Base-by-base conservation (phyloP, 2,113 vertebrate species). In the Sceloporus tristichus region DNA sequence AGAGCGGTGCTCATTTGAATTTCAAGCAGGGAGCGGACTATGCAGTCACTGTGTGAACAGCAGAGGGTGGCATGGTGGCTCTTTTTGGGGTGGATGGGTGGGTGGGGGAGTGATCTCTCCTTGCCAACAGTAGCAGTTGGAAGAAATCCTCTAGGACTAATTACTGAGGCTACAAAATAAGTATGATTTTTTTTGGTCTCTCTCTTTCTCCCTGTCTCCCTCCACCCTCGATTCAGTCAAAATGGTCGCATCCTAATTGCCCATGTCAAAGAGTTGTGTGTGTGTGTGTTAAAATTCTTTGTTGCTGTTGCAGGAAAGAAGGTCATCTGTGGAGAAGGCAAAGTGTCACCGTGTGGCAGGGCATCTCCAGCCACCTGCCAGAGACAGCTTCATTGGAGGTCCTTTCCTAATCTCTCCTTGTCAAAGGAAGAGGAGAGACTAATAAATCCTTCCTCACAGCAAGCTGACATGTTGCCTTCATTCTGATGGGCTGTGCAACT, bases 121-220 rank as follows among this genome's bases (percentile, higher is more conserved):
- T 95, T 96, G 94, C 96, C 94, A 95, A 93, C 66, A 87, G 75
- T 54, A 94, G 91, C 95, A 94, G 94, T 96, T 94, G 94, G 82
- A 93, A 95, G 94, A 95, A 97, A 96, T 97, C 96, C 96, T 95
- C 89, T 89, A 96, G 97, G 97, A 97, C 95, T 97, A 98, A 97
- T 98, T 97, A 98, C 90, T 82, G 86, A 91, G 95, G 92, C 93
- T 97, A 93, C 94, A 95, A 96, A 96, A 97, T 95, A 97, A 95
- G 94, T 92, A 94, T 94, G 95, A 91, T 95, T 95, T 93, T 95
- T 94, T 93, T 93, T 86, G 88, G 29, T 53, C 21, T 38, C 29
- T 56, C 53, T 59, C 21, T 9, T 13, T 27, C 70, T 38, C 42
- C 19, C 23, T 53, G 10, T 42, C 48, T 29, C 23, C 48, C 23